A percentile compares a stretch with the other conserved stretches of the same genome.
These are phyloP conservation scores for Ichneumoninae sp. DNA, from an alignment of 2,888 invertebrate genomes.

Conservation along the genomic window DNA sequence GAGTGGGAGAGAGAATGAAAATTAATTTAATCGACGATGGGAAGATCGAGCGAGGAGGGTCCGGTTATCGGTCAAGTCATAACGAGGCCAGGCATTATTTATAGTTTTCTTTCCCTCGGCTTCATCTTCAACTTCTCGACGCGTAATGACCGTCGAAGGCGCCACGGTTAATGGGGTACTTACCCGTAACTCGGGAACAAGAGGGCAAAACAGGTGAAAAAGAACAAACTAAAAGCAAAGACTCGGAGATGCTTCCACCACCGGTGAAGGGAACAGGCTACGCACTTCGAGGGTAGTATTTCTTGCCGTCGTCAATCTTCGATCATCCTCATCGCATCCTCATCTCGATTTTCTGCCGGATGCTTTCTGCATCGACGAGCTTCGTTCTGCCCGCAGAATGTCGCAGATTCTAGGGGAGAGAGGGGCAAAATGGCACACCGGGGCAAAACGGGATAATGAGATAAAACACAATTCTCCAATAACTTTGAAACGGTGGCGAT, in stretches of 20 bases:
- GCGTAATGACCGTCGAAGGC: constrained; percentile 27
- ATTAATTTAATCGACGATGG: constrained; percentile 39
- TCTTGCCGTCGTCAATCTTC: background rate
- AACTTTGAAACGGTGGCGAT: no score
- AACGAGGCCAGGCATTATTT: constrained; percentile 51
- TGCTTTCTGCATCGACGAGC: constrained; percentile 19
- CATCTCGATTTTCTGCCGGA: constrained; percentile 21
- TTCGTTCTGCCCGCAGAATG: constrained; percentile 47
- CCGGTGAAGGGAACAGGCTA: background rate
- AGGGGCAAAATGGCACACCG: no score
- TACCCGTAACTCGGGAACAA: background rate
- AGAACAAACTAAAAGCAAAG: background rate
- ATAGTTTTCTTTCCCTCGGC: constrained; percentile 19
- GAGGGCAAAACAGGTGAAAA: constrained; percentile 4
- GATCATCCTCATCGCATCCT: background rate
- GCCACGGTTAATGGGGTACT: constrained; percentile 9
- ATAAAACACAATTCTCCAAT: no score
- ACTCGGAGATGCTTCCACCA: background rate
- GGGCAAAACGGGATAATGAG: no score
- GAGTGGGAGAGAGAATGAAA: constrained; percentile 19
- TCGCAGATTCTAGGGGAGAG: constrained; percentile 52
- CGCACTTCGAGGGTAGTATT: constrained; percentile 4
- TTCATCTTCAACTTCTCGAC: constrained; percentile 23
- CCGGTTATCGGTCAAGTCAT: constrained; percentile 41
- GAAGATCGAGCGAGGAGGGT: constrained; percentile 47